phyloP scores from a whole-genome alignment of 2,888 invertebrate genomes.

The Phyto melanocephala region DNA sequence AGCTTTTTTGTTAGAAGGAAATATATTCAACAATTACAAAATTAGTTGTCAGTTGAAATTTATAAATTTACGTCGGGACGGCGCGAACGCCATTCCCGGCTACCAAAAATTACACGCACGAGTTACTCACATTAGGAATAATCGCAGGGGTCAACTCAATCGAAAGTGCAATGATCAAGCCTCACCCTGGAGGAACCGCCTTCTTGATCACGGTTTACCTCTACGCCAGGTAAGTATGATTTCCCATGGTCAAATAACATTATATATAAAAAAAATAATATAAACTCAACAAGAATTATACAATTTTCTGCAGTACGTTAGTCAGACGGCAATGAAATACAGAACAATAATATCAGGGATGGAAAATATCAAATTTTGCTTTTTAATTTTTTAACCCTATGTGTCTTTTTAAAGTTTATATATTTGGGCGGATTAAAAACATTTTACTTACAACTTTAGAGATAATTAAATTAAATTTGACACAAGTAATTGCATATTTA shows the following conservation, averaged over 20 bases:
- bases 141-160: constrained; percentile 87
- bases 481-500: too few relatives aligned
- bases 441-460: too few relatives aligned
- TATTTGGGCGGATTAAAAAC: too few relatives aligned
- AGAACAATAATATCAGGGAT: not conserved
- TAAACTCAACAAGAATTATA: too few relatives aligned
- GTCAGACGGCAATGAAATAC: not conserved
- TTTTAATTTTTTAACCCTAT: too few relatives aligned
- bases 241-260: not conserved
- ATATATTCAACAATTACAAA: too few relatives aligned
- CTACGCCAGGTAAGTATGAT: constrained; percentile 76
- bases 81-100: constrained; percentile 84
- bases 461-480: too few relatives aligned
- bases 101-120: constrained; percentile 85
- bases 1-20: too few relatives aligned
- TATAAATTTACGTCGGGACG: constrained; percentile 79
- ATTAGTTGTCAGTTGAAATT: too few relatives aligned
- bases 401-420: too few relatives aligned
- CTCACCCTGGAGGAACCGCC: constrained; percentile 76
- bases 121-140: constrained; percentile 86
- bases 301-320: not conserved
- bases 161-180: too few relatives aligned
- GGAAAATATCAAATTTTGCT: too few relatives aligned
- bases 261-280: not conserved
- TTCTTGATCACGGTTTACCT: constrained; percentile 75